Conservation (phyloP, 2,888 invertebrate species). For the Elegia similella region DNA sequence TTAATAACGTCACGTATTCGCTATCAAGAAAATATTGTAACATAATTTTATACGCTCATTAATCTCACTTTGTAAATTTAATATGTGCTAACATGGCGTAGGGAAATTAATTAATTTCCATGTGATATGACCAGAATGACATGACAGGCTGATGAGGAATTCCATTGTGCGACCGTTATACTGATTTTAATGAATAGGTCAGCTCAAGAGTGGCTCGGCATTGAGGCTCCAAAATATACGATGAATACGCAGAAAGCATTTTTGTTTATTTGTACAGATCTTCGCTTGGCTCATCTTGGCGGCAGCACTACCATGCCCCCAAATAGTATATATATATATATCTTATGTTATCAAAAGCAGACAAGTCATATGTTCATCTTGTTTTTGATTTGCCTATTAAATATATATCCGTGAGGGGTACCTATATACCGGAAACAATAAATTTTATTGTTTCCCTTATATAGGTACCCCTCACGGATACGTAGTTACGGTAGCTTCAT, state of each 20-base stretch:
- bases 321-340: too few species aligned
- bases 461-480: too few species aligned
- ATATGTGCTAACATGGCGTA: slow-evolving; percentile 28
- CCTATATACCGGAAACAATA: too few species aligned
- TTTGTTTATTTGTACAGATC: too few species aligned
- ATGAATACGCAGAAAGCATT: too few species aligned
- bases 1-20: neutral
- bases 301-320: too few species aligned
- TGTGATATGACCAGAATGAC: slow-evolving; percentile 36
- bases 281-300: too few species aligned
- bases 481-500: too few species aligned
- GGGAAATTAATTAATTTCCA: slow-evolving; percentile 37
- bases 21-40: neutral
- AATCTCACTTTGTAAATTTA: slow-evolving; percentile 46
- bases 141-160: slow-evolving; percentile 10
- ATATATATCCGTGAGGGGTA: too few species aligned
- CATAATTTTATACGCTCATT: slow-evolving; percentile 34
- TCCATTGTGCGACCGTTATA: slow-evolving; percentile 14
- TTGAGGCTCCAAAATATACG: neutral
- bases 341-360: neutral
- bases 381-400: too few species aligned
- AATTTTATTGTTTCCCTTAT: too few species aligned
- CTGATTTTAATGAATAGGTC: slow-evolving; percentile 5
- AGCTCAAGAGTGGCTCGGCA: neutral
- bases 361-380: too few species aligned